These are phyloP conservation scores for Lithobates sylvaticus DNA, from an alignment of 2,797 vertebrate species.

Conservation along the genomic window DNA sequence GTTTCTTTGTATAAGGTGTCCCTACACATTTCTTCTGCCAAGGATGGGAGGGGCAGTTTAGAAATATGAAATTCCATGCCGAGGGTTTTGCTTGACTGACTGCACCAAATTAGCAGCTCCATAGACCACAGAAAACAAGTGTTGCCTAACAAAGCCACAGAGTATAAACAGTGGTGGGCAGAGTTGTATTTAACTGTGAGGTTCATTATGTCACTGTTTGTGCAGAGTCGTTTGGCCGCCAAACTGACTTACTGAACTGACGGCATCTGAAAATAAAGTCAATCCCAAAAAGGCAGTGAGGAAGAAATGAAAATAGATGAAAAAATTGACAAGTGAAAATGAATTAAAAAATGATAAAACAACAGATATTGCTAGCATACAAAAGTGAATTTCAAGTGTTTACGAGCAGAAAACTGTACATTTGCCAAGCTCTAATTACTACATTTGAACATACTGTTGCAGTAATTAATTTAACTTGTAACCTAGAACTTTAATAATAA, in stretches of 20 bases:
- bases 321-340: neutral
- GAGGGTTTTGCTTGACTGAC: neutral
- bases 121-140: conserved; percentile 19
- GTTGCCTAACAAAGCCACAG: conserved; percentile 37
- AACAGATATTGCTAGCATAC: neutral
- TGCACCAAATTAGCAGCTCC: conserved; percentile 36
- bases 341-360: neutral
- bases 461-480: conserved; percentile 38
- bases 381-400: neutral
- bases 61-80: conserved; percentile 33
- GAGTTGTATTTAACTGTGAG: conserved; percentile 27
- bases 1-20: neutral
- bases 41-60: conserved; percentile 6
- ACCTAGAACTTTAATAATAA: conserved; percentile 8
- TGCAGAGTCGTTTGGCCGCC: neutral
- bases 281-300: neutral
- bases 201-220: conserved; percentile 31
- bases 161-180: conserved; percentile 42
- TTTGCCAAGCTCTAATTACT: conserved; percentile 25
- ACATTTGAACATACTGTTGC: conserved; percentile 21
- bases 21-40: neutral
- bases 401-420: neutral
- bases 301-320: neutral
- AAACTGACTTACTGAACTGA: neutral
- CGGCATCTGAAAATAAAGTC: conserved; percentile 2